Evolutionary conservation across 37 sponge, comb jelly and placozoan species (phyloP), one percentile per base, ranked within the genome.

Genomic region (Spongilla lacustris): DNA sequence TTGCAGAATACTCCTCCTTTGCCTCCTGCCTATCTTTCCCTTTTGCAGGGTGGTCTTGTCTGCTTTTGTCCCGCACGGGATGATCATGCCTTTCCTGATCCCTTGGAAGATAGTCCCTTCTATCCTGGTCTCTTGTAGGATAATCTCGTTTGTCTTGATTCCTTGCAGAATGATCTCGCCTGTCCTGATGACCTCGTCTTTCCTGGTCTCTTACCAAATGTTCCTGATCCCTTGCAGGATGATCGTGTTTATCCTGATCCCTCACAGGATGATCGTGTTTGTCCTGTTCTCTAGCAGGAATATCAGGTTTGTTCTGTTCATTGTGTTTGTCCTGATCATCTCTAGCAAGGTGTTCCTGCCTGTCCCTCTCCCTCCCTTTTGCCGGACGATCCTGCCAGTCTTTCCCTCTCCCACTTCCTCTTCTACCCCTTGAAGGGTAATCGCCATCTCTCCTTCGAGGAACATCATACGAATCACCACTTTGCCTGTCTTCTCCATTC

Each of bases 291-390:
- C 73, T 81, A 23, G 29, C 21, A 37, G 23, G 79, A 8, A n/a
- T n/a, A n/a, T n/a, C n/a, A n/a, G n/a, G n/a, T n/a, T n/a, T n/a
- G n/a, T n/a, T n/a, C n/a, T n/a, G n/a, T n/a, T 26, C 24, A 37
- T 37, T 36, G 41, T 17, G 27, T 50, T 50, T 36, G 24, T 25
- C n/a, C 66, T 26, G 34, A 37, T 33, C 26, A 13, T 36, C 33
- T 71, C 9, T 32, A 8, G 72, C 13, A 26, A 38, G 26, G 50
- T 73, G 23, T 36, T 75, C n/a, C 33, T 68, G 76, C 50, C 85
- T 26, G 66, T 76, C 68, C 78, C 78, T 76, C n/a, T n/a, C n/a
- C n/a, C n/a, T n/a, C 46, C 79, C 79, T 66, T 50, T 22, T 79
- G 24, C 26, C 12, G 36, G 37, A 24, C 33, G 21, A n/a, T 25